phyloP scores from a whole-genome alignment of 2,888 invertebrate genomes.

The Caenorhabditis imperialis region DNA sequence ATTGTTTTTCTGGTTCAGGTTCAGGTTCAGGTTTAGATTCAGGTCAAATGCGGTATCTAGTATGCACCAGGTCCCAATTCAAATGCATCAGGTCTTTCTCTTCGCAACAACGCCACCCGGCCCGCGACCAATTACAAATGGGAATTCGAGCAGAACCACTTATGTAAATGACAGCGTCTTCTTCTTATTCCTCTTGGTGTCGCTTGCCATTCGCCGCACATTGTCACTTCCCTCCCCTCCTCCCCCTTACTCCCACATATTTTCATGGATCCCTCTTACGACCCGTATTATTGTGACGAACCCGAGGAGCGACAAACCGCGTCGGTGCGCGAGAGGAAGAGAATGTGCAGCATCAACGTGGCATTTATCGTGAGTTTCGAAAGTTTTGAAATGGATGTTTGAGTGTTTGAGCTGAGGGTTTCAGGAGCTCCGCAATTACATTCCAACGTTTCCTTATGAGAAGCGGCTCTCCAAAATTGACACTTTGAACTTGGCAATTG shows the following conservation, averaged over 20 bases:
- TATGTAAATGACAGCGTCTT: conserved; percentile 54
- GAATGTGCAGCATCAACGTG: conserved; percentile 99
- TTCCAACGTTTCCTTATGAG: conserved; percentile 99
- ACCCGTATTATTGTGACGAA: conserved; percentile 44
- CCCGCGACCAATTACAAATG: conserved; percentile 36
- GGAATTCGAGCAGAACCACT: conserved; percentile 46
- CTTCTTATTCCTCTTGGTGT: conserved; percentile 14
- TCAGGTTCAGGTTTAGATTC: too few relatives aligned
- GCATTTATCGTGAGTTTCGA: conserved; percentile 71
- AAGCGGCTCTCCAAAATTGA: conserved; percentile 98
- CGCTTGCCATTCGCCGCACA: conserved; percentile 19
- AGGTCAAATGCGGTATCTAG: too few relatives aligned
- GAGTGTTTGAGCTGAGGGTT: conserved; percentile 23
- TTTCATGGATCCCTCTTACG: conserved; percentile 30
- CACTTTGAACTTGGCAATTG: conserved; percentile 94
- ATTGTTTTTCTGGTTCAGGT: too few relatives aligned
- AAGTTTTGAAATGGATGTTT: conserved; percentile 2
- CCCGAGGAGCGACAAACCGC: conserved; percentile 85
- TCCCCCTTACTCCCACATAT: conserved; percentile 6
- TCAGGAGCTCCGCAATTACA: conserved; percentile 93
- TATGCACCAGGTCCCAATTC: too few relatives aligned
- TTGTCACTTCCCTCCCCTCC: conserved; percentile 11
- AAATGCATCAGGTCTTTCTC: too few relatives aligned
- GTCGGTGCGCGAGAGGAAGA: conserved; percentile 94
- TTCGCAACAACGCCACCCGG: conserved; percentile 16